Conservation (phyloP, 1,140 invertebrate species). For the Panulirus ornatus region DNA sequence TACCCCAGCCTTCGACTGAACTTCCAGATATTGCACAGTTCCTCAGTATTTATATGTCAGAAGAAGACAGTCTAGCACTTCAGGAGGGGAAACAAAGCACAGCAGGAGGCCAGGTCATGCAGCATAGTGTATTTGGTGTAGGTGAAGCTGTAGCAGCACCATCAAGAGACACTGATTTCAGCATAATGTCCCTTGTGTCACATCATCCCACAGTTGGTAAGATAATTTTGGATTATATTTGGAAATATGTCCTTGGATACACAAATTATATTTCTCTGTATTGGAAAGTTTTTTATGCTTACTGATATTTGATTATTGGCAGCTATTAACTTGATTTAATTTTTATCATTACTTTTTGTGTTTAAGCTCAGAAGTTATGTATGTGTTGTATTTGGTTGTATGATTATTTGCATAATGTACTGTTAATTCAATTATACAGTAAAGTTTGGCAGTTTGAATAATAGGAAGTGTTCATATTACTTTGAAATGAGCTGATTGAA, state of each 20-base stretch:
- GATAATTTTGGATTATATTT: background rate
- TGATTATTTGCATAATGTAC: background rate
- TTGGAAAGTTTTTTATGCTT: background rate
- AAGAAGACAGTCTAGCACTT: constrained; percentile 44
- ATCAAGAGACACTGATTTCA: constrained; percentile 46
- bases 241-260: too few species aligned
- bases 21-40: constrained; percentile 61
- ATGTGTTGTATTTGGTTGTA: background rate
- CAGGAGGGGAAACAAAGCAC: background rate
- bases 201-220: constrained; percentile 32
- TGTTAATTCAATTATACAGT: too few species aligned
- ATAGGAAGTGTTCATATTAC: too few species aligned
- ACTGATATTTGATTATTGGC: background rate
- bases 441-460: too few species aligned
- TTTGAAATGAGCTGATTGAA: too few species aligned
- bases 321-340: background rate
- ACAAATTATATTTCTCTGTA: too few species aligned
- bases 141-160: background rate
- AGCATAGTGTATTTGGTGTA: constrained; percentile 48
- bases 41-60: constrained; percentile 53
- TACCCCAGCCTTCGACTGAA: constrained; percentile 29
- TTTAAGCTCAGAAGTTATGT: background rate
- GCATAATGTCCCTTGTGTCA: constrained; percentile 55
- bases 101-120: constrained; percentile 23
- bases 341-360: background rate